A percentile compares a stretch with the other conserved stretches of the same genome.
Conservation (phyloP, 35 echinoderm and acorn worm species). For the Acanthaster planci region DNA sequence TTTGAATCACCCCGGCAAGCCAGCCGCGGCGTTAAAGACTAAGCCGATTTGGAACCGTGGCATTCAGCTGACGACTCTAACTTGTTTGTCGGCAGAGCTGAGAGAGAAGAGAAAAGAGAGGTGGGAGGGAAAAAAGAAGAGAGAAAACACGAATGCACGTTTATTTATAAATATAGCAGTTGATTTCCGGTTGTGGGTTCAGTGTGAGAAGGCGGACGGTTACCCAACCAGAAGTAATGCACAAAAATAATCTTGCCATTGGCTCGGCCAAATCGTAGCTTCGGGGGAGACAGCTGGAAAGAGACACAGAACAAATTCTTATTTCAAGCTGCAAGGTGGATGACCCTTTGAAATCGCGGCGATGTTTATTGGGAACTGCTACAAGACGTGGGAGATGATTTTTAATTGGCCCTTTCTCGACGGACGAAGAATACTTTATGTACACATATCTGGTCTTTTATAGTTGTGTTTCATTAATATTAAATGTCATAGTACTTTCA, state of each 20-base stretch:
- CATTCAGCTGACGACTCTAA: background rate
- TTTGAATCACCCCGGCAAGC: background rate
- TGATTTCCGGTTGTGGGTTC: constrained; percentile 22
- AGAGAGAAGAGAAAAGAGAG: background rate
- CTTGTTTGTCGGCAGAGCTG: background rate
- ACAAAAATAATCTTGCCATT: constrained; percentile 2
- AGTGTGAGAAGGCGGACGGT: background rate
- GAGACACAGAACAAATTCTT: background rate
- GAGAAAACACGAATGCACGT: background rate
- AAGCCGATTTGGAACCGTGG: background rate
- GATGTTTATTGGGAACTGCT: too few relatives aligned
- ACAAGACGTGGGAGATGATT: too few relatives aligned
- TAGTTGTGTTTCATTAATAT: too few relatives aligned
- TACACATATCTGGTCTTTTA: too few relatives aligned
- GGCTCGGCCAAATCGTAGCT: constrained; percentile 6
- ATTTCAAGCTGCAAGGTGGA: background rate
- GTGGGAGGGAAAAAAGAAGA: background rate
- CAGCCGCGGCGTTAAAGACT: background rate
- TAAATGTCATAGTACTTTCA: too few relatives aligned
- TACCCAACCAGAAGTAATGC: constrained; percentile 17
- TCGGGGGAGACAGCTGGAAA: background rate
- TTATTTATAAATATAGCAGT: constrained; percentile 25
- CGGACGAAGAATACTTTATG: too few relatives aligned
- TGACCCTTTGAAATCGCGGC: background rate
- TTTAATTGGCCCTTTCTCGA: too few relatives aligned